phyloP scores from a whole-genome alignment of 2,888 invertebrate genomes.

The Achlya flavicornis region DNA sequence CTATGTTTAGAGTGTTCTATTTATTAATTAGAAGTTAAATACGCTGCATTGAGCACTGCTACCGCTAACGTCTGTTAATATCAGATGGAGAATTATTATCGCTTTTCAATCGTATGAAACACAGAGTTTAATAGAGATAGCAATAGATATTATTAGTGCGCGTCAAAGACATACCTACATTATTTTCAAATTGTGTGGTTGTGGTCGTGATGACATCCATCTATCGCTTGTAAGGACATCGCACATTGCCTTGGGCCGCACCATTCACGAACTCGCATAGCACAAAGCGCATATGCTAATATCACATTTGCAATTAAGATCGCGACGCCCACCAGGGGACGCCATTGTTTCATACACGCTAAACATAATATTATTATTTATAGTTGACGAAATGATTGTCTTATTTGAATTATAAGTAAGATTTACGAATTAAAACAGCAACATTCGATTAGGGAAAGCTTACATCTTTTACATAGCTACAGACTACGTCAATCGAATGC shows the following conservation, averaged over 20 bases:
- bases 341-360: constrained; percentile 70
- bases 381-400: constrained; percentile 1
- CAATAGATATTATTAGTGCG: neutral
- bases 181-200: too few species aligned
- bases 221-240: constrained; percentile 61
- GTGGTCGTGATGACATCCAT: constrained; percentile 40
- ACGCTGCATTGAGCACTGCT: constrained; percentile 56
- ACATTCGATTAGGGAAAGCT: constrained; percentile 1
- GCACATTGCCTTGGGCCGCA: constrained; percentile 65
- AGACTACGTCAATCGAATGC: constrained; percentile 23
- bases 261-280: constrained; percentile 77
- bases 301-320: constrained; percentile 80
- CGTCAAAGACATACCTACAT: too few species aligned
- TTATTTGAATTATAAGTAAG: constrained; percentile 6
- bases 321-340: constrained; percentile 71
- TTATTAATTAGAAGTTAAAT: constrained; percentile 63
- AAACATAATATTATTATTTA: constrained; percentile 48
- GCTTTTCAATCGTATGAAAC: neutral
- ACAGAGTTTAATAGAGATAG: too few species aligned
- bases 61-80: constrained; percentile 4
- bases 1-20: constrained; percentile 66
- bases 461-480: neutral
- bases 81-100: neutral
- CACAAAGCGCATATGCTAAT: constrained; percentile 81
- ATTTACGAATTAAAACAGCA: neutral